phyloP scores from a whole-genome alignment of 2,888 invertebrate genomes.

The Tineola bisselliella region DNA sequence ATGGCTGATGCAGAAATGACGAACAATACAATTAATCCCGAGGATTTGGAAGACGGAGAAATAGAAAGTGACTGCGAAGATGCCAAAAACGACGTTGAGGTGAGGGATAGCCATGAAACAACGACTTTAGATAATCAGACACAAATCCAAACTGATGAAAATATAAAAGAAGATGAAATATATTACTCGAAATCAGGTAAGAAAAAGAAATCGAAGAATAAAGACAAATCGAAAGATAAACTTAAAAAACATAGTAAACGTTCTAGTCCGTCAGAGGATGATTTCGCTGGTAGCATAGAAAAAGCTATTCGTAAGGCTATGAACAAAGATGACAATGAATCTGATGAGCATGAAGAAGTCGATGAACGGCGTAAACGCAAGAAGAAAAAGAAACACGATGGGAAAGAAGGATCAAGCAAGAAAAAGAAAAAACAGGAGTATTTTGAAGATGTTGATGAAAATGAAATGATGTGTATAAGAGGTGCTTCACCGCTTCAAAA shows the following conservation, averaged over 20 bases:
- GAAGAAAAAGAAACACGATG: constrained; percentile 68
- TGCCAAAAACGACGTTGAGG: constrained; percentile 42
- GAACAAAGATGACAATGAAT: constrained; percentile 71
- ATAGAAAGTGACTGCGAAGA: constrained; percentile 67
- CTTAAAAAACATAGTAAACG: constrained; percentile 59
- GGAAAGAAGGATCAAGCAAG: constrained; percentile 66
- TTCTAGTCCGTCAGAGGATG: constrained; percentile 65
- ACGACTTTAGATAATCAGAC: constrained; percentile 17
- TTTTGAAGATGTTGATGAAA: constrained; percentile 74
- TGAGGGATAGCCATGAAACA: constrained; percentile 38
- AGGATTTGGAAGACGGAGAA: constrained; percentile 89
- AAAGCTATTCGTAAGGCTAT: constrained; percentile 80
- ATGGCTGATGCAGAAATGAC: constrained; percentile 38
- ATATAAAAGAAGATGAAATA: constrained; percentile 39
- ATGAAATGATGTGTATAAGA: constrained; percentile 81
- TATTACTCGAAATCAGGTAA: constrained; percentile 57
- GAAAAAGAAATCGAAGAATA: constrained; percentile 53
- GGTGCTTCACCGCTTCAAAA: constrained; percentile 75
- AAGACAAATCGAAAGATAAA: constrained; percentile 63
- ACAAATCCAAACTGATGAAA: constrained; percentile 24
- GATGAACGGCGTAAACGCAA: constrained; percentile 64
- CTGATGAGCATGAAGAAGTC: constrained; percentile 44
- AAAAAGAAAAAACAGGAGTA: constrained; percentile 68
- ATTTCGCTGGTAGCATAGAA: constrained; percentile 82
- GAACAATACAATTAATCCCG: constrained; percentile 26